Evolutionary conservation across 2,888 invertebrate species (phyloP).

Genomic region (Epinotia brunnichana): DNA sequence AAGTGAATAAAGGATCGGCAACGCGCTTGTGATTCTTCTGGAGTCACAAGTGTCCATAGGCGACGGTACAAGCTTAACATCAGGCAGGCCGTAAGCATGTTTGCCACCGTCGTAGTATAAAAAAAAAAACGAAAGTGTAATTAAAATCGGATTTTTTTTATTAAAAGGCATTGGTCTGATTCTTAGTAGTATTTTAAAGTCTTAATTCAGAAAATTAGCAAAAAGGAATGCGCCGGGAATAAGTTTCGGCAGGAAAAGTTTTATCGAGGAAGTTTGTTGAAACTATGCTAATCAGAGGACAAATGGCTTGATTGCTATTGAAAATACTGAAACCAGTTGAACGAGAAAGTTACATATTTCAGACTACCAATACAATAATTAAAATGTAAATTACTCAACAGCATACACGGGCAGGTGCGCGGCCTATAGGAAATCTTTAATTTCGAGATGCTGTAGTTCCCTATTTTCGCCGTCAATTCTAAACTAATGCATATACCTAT

Average conservation of each 20-base stretch:
- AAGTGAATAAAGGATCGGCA: too few relatives aligned
- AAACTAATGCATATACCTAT: too few relatives aligned
- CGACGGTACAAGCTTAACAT: too few relatives aligned
- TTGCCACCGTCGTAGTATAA: too few relatives aligned
- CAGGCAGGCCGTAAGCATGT: too few relatives aligned
- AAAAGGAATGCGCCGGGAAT: slow-evolving; percentile 35
- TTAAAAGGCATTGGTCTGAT: background rate
- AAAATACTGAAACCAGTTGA: slow-evolving; percentile 28
- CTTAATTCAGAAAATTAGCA: slow-evolving; percentile 34
- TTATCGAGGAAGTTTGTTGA: slow-evolving; percentile 35
- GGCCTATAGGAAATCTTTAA: too few relatives aligned
- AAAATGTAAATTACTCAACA: background rate
- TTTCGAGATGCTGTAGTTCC: too few relatives aligned
- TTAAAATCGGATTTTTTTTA: background rate
- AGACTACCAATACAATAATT: background rate
- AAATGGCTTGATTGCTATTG: slow-evolving; percentile 43
- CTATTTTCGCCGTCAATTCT: too few relatives aligned
- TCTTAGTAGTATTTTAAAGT: slow-evolving; percentile 2
- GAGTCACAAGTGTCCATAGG: too few relatives aligned
- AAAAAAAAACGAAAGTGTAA: too few relatives aligned
- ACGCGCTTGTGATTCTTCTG: too few relatives aligned
- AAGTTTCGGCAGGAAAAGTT: slow-evolving; percentile 31
- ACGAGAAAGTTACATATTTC: background rate
- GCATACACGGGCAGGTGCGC: too few relatives aligned
- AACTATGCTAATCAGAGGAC: slow-evolving; percentile 41